Conservation (phyloP, 2,113 vertebrate genomes). For the Xenus cinereus region DNA sequence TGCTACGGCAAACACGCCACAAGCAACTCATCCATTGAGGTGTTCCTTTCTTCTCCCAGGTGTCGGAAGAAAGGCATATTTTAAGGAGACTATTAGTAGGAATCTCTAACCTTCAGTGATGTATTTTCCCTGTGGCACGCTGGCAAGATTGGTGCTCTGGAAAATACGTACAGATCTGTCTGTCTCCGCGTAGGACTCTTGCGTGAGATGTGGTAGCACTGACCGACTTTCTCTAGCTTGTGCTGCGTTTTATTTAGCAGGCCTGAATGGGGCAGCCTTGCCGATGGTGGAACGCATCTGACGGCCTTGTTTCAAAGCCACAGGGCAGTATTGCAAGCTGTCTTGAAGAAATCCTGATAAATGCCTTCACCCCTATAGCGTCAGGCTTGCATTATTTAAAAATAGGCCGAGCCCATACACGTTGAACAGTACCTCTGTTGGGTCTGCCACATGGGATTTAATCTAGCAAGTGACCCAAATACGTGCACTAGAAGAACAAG, state of each 20-base stretch:
- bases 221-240: not conserved
- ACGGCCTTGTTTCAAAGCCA: not conserved
- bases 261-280: not conserved
- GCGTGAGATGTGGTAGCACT: not conserved
- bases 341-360: not conserved
- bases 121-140: not conserved
- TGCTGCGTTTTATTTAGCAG: not conserved
- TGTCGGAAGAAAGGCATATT: not conserved
- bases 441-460: slow-evolving; percentile 64
- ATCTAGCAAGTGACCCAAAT: slow-evolving; percentile 75
- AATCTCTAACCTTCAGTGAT: slow-evolving; percentile 1
- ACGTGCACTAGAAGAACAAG: slow-evolving; percentile 43
- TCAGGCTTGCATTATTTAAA: slow-evolving; percentile 26
- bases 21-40: not conserved
- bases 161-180: not conserved
- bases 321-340: not conserved
- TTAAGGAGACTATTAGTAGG: not conserved
- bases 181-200: not conserved
- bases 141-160: not conserved
- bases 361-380: not conserved
- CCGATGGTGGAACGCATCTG: not conserved
- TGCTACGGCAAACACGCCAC: not conserved
- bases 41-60: not conserved
- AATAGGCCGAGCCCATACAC: not conserved
- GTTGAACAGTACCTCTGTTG: slow-evolving; percentile 21